Evolutionary conservation across 2,888 invertebrate genomes (phyloP), one percentile per base, ranked within the genome.

Genomic region (Mayetiola destructor): DNA sequence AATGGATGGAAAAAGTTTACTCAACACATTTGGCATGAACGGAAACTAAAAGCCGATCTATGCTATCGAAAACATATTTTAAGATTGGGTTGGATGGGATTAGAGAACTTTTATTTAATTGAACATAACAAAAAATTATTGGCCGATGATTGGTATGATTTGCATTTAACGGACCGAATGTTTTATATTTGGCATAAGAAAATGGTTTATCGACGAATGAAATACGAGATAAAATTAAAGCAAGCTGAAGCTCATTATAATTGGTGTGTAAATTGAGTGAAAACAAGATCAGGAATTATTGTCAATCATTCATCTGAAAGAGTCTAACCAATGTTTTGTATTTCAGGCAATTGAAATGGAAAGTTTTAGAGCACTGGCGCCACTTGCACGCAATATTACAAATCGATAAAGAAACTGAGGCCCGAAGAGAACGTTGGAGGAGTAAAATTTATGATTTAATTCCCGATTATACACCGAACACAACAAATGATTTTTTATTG

Each of bases 101-200:
- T 83, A 73, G 70, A 70, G 63, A 64, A 66, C 56, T n/a, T 29
- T 35, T 56, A 56, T 42, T 48, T 30, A 14, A 56, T 56, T n/a
- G 67, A 69, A 56, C 65, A 65, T 37, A 71, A 78, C 61, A 80
- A 81, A 66, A 73, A 75, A 64, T 81, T 84, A 72, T 83, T 84
- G 1, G 86, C 88, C 3, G 76, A 79, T 57, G 87, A 88, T 67
- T 82, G 82, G 69, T 79, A 80, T 62, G 83, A 85, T 60, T 72
- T 83, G 58, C 79, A 77, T 61, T 64, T 80, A n/a, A 73, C 74
- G 52, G 77, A 78, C 55, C 64, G 72, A 40, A 72, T 72, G 54
- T 77, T 82, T 55, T 69, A 70, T 35, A 69, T 69, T 58, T 80
- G 82, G 73, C 67, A 71, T 2, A 67, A 69, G 48, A 73, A 73